These are phyloP conservation scores for Platyrinchus mystaceus DNA, from an alignment of 2,797 vertebrate genomes.

Conservation along the genomic window DNA sequence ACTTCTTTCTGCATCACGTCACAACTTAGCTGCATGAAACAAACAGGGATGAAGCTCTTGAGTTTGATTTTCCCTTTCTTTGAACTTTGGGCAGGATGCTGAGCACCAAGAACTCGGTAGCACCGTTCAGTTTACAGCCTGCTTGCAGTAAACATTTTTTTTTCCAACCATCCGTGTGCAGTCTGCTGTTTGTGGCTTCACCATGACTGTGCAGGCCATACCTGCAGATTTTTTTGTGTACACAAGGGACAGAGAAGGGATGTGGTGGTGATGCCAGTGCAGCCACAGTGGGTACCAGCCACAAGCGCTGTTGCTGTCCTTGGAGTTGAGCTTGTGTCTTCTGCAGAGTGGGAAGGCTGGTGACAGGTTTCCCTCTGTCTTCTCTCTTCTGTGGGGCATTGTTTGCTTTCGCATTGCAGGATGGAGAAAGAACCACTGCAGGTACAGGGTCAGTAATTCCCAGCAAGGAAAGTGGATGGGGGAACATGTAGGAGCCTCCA, in stretches of 20 bases:
- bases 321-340: neutral
- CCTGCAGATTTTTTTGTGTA: neutral
- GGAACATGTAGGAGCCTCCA: neutral
- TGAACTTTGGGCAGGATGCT: neutral
- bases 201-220: neutral
- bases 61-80: neutral
- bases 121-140: neutral
- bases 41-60: neutral
- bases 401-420: neutral
- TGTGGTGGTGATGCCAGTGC: neutral
- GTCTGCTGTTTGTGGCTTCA: neutral
- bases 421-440: neutral
- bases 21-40: neutral
- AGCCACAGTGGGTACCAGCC: neutral
- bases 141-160: neutral
- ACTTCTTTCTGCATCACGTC: neutral
- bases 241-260: neutral
- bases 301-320: neutral
- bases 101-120: neutral
- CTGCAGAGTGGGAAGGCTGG: neutral
- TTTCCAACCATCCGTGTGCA: accelerated
- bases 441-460: neutral
- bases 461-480: neutral
- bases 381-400: neutral
- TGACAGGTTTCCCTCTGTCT: neutral